Evolutionary conservation across 2,797 vertebrate species (phyloP), one percentile per base, ranked within the genome.

Genomic region (Manis javanica): DNA sequence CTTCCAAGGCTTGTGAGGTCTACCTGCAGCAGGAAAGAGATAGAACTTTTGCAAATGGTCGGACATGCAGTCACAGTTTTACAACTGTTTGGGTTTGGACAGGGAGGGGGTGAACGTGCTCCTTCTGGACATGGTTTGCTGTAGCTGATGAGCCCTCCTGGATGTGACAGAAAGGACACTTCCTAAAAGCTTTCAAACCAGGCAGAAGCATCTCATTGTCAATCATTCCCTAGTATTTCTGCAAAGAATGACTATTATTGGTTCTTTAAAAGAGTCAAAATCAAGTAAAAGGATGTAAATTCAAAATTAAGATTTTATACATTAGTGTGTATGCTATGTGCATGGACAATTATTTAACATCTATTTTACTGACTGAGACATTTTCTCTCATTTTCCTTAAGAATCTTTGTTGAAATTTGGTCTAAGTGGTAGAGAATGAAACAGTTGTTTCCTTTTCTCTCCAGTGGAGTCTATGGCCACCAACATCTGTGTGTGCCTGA

Each of bases 251-350:
- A 42, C 55, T 64, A 9, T 74, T 64, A 9, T 74, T 37, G 57
- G 66, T 84, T 96, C 34, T 51, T 55, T 19, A 26, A 23, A 26
- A 57, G 89, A 74, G 66, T 90, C 61, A 68, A 68, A 88, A 69
- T 63, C 59, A 51, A 75, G 34, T 46, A n/a, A 69, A 83, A 68
- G 0, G 13, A 53, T 31, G 21, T 51, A 23, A 29, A 46, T 23
- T 34, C n/a, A 49, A 69, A 71, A 14, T 63, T 51, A 10, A 53
- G 29, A 49, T 84, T 90, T 87, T 21, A 7, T 18, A 72, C 9
- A 0, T 6, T 26, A 10, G 11, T 3, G 5, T 57, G 61, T 49
- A 19, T 53, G 21, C 66, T 71, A 19, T 49, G 53, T 68, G 16
- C 23, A 15, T 26, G 11, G 53, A 37, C 78, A 74, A 46, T 53